Conservation (phyloP, 2,113 vertebrate genomes). For the Leptodactylus fuscus region DNA sequence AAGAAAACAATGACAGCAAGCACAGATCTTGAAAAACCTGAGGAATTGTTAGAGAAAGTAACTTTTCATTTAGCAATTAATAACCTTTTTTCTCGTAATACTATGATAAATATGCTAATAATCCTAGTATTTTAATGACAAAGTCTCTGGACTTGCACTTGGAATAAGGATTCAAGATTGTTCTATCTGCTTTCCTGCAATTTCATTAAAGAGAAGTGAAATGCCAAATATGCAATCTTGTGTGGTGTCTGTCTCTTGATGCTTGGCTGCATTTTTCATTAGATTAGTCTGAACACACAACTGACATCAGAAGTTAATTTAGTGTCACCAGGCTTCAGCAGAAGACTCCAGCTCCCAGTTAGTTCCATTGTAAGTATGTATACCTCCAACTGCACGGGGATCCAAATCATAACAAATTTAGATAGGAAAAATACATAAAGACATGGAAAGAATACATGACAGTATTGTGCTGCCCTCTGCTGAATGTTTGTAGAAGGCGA, state of each 20-base stretch:
- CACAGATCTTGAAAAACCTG: neutral
- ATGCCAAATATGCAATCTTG: slow-evolving; percentile 14
- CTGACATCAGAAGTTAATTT: slow-evolving; percentile 47
- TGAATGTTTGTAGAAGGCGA: neutral
- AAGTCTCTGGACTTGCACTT: neutral
- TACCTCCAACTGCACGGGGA: neutral
- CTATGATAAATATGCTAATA: neutral
- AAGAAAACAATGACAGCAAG: neutral
- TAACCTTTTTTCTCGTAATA: too few relatives aligned
- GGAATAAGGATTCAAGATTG: neutral
- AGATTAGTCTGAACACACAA: slow-evolving; percentile 29
- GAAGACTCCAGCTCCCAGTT: slow-evolving; percentile 3
- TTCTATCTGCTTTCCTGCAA: neutral
- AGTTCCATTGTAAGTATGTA: slow-evolving; percentile 27
- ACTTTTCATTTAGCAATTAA: neutral
- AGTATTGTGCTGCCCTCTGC: slow-evolving; percentile 43
- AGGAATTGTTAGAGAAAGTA: neutral
- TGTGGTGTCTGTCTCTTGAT: slow-evolving; percentile 25
- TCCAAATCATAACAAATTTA: slow-evolving; percentile 22
- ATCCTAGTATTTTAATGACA: neutral
- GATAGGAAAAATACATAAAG: neutral
- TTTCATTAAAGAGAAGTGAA: slow-evolving; percentile 25
- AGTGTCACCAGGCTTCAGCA: slow-evolving; percentile 21
- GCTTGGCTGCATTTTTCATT: slow-evolving; percentile 45
- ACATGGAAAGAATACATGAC: neutral